A percentile compares a stretch with the other conserved stretches of the same genome.
Evolutionary conservation across 2,797 vertebrate genomes (phyloP).

Genomic region (Silurus lanzhouensis): DNA sequence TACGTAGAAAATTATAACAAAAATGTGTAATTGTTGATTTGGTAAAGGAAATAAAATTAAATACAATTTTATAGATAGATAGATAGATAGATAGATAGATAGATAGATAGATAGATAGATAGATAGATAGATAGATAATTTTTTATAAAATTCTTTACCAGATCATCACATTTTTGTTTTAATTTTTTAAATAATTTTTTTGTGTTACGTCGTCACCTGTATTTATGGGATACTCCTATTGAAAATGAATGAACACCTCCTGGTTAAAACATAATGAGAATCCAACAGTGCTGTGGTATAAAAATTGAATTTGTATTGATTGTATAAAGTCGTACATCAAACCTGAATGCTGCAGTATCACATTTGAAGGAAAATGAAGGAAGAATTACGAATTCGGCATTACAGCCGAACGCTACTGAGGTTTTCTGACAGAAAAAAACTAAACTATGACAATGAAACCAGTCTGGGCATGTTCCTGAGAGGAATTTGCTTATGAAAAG

Average conservation of each 20-base stretch:
- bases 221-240: neutral
- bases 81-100: no score
- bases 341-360: neutral
- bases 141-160: no score
- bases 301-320: neutral
- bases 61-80: no score
- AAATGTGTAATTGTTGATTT: no score
- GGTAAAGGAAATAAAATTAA: no score
- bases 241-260: neutral
- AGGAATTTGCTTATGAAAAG: neutral
- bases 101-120: no score
- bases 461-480: neutral
- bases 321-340: neutral
- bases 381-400: neutral
- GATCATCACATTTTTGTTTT: no score
- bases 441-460: neutral
- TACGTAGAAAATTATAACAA: no score
- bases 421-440: neutral
- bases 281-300: neutral
- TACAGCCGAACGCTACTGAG: neutral
- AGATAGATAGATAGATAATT: no score
- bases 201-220: no score
- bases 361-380: neutral
- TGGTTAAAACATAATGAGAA: neutral
- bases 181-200: no score